A percentile compares a stretch with the other conserved stretches of the same genome.
Conservation (phyloP, 2,797 vertebrate species). For the Zenarchopterus dispar region DNA sequence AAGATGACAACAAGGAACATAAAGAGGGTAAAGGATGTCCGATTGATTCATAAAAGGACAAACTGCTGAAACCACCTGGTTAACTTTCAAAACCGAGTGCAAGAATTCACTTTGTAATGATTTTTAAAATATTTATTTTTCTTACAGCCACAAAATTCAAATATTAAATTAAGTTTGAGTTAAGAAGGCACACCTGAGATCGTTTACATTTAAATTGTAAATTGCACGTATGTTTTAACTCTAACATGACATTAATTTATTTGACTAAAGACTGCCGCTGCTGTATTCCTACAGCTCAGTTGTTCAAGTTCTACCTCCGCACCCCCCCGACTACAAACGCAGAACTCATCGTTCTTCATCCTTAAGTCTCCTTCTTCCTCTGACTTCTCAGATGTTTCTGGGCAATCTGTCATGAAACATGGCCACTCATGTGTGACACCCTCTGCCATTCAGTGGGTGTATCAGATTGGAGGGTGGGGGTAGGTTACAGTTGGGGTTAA, state of each 20-base stretch:
- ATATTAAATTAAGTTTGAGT: no score
- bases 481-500: conserved; percentile 52
- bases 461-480: conserved; percentile 60
- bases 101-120: no score
- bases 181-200: no score
- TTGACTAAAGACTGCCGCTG: background rate
- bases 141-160: no score
- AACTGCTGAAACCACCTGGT: background rate
- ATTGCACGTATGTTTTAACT: background rate
- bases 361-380: conserved; percentile 5
- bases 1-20: conserved; percentile 88
- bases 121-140: no score
- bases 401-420: conserved; percentile 60
- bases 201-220: background rate
- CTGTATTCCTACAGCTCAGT: background rate
- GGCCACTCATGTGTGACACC: conserved; percentile 72
- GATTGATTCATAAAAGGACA: background rate
- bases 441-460: conserved; percentile 53
- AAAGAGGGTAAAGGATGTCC: conserved; percentile 85
- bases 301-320: background rate
- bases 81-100: no score
- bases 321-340: background rate
- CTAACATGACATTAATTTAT: background rate
- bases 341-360: conserved; percentile 34
- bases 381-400: conserved; percentile 40